Evolutionary conservation across 2,888 invertebrate genomes (phyloP).

Genomic region (Drosophila prolongata): DNA sequence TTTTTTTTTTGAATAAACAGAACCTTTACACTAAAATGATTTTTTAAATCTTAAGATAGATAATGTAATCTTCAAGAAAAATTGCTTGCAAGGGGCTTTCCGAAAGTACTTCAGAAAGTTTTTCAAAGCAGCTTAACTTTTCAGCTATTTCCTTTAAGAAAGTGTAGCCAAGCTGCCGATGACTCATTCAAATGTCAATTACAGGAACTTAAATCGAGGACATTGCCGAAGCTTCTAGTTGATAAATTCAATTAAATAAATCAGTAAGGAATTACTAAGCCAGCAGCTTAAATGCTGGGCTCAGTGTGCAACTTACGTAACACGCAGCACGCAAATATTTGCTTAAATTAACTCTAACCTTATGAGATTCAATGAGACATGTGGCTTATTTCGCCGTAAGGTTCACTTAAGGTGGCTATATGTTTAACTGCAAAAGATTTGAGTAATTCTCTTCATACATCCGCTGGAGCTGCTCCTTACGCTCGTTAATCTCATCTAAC

Average conservation of each 20-base stretch:
- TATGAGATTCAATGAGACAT: conserved; percentile 12
- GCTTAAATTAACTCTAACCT: conserved; percentile 36
- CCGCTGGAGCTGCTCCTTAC: background rate
- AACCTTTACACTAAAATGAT: no score
- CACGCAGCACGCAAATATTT: conserved; percentile 37
- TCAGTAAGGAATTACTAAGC: conserved; percentile 17
- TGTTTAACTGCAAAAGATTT: conserved; percentile 12
- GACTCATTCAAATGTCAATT: conserved; percentile 44
- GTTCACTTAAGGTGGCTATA: background rate
- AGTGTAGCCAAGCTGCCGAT: conserved; percentile 31
- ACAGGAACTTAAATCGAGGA: conserved; percentile 35
- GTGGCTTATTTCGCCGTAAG: conserved; percentile 4
- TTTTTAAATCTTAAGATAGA: no score
- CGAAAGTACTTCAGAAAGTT: no score
- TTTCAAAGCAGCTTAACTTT: background rate
- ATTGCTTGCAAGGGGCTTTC: no score
- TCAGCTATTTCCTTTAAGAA: conserved; percentile 19
- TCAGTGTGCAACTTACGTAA: conserved; percentile 26
- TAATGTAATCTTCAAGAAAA: no score
- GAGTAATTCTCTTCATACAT: conserved; percentile 3
- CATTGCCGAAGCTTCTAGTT: conserved; percentile 22
- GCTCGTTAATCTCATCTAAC: conserved; percentile 2
- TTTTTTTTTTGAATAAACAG: no score
- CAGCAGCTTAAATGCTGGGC: conserved; percentile 25
- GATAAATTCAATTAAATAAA: conserved; percentile 47